Evolutionary conservation across 2,113 vertebrate species (phyloP).

Genomic region (Theristicus caerulescens): DNA sequence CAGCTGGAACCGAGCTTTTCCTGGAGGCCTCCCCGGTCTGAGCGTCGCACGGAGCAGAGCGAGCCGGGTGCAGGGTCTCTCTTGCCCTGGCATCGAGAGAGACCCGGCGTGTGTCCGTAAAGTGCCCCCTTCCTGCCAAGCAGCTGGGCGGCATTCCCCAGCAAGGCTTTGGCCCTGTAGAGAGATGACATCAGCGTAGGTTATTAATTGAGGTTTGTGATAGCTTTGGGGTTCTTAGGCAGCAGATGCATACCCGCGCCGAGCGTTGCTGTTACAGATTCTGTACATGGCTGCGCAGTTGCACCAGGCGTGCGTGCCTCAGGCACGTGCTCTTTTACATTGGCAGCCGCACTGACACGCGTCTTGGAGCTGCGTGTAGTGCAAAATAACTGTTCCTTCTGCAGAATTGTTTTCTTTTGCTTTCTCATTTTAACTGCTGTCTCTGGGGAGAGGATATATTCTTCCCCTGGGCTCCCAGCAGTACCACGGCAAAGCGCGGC

Average conservation of each 20-base stretch:
- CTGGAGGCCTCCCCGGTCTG: not conserved
- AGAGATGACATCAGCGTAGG: not conserved
- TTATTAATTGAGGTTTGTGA: not conserved
- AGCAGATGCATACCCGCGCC: not conserved
- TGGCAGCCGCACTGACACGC: not conserved
- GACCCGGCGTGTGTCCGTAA: not conserved
- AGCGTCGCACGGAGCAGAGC: fast-evolving
- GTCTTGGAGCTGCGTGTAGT: not conserved
- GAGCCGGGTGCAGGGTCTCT: not conserved
- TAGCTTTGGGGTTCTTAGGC: not conserved
- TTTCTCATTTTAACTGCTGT: not conserved
- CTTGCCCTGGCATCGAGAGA: not conserved
- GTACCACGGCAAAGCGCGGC: not conserved
- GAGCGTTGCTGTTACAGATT: fast-evolving
- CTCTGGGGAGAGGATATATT: not conserved
- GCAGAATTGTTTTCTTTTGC: not conserved
- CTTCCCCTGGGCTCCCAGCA: not conserved
- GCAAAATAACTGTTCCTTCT: not conserved
- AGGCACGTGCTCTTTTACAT: not conserved
- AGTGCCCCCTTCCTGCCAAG: not conserved
- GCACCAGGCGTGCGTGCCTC: not conserved
- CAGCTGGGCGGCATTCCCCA: not conserved
- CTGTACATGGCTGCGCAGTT: fast-evolving
- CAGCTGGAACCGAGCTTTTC: not conserved
- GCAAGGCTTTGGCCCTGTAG: not conserved